Evolutionary conservation across 2,888 invertebrate genomes (phyloP).

Genomic region (Athripsodes cinereus): DNA sequence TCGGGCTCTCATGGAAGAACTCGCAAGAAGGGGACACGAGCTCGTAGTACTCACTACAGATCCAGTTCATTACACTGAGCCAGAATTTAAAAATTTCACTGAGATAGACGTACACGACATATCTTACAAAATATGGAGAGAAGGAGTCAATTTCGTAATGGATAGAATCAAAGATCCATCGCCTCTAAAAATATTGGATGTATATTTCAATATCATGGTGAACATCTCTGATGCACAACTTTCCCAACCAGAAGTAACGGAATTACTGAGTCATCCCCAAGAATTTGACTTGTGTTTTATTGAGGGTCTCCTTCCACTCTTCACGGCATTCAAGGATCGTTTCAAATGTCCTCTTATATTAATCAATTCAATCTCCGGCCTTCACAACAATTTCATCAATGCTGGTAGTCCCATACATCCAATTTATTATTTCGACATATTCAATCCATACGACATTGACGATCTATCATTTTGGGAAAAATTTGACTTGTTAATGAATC

Average conservation of each 20-base stretch:
- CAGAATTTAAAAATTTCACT: conserved; percentile 32
- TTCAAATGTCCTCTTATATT: conserved; percentile 51
- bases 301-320: conserved; percentile 47
- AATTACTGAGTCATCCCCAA: conserved; percentile 34
- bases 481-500: conserved; percentile 17
- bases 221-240: conserved; percentile 29
- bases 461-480: conserved; percentile 40
- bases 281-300: conserved; percentile 53
- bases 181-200: conserved; percentile 1
- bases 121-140: conserved; percentile 33
- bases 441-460: conserved; percentile 38
- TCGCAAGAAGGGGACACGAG: conserved; percentile 43
- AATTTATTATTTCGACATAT: conserved; percentile 45
- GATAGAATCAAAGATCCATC: conserved; percentile 7
- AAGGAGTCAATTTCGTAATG: conserved; percentile 17
- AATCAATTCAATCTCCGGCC: conserved; percentile 46
- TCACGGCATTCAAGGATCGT: conserved; percentile 48
- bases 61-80: conserved; percentile 36
- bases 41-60: conserved; percentile 42
- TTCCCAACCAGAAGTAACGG: conserved; percentile 30
- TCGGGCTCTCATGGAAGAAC: conserved; percentile 38
- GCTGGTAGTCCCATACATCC: conserved; percentile 51
- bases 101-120: conserved; percentile 35
- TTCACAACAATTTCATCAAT: conserved; percentile 44
- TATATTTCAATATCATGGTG: conserved; percentile 11